A percentile compares a stretch with the other conserved stretches of the same genome.
These are phyloP conservation scores for Bicyclus anynana DNA, from an alignment of 1,140 invertebrate species.

Conservation along the genomic window DNA sequence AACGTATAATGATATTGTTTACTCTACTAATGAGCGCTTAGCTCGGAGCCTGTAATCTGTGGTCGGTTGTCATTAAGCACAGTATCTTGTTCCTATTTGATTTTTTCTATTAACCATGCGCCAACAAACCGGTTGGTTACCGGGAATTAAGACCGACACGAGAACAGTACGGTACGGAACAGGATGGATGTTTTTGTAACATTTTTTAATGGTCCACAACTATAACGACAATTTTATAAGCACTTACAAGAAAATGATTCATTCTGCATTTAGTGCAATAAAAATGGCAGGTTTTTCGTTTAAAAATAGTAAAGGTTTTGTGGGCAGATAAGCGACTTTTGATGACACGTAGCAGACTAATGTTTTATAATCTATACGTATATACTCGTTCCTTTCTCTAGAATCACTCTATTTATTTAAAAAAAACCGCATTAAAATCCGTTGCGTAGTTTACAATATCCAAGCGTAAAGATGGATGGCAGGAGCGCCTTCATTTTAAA, in stretches of 20 bases:
- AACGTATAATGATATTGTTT: constrained; percentile 18
- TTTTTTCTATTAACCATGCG: constrained; percentile 10
- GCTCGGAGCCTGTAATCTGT: constrained; percentile 36
- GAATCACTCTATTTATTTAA: too few species aligned
- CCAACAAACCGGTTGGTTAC: constrained; percentile 6
- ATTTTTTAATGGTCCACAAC: background rate
- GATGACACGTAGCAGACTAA: too few species aligned
- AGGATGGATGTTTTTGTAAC: background rate
- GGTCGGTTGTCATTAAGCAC: constrained; percentile 34
- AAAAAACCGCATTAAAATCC: too few species aligned
- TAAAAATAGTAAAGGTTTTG: too few species aligned
- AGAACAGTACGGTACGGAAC: background rate
- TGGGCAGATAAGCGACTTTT: too few species aligned
- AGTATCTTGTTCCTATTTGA: constrained; percentile 32
- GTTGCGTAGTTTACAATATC: too few species aligned
- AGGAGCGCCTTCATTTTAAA: too few species aligned
- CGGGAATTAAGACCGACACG: constrained; percentile 4
- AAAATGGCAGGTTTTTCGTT: too few species aligned
- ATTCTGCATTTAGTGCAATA: too few species aligned
- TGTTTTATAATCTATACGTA: too few species aligned
- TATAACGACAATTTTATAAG: background rate
- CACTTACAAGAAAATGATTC: background rate
- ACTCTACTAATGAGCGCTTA: constrained; percentile 41
- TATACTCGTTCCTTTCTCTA: too few species aligned
- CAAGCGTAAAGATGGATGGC: too few species aligned